Conservation (phyloP, 2,113 vertebrate species). For the Peromyscus polionotus region DNA sequence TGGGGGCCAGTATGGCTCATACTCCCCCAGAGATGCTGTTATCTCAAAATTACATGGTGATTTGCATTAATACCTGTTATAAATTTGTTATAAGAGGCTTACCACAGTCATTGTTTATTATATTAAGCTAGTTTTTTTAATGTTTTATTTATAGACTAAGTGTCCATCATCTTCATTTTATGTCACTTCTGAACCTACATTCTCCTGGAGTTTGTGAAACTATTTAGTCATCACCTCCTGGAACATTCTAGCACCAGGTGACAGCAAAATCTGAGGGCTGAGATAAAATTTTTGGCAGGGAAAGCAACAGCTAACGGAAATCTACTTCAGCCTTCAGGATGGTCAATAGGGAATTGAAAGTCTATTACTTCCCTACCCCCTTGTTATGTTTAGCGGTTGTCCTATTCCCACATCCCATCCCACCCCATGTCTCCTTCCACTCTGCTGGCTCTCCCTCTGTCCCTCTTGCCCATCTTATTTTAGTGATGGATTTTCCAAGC, state of each 20-base stretch:
- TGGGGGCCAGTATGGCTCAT: neutral
- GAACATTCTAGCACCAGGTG: slow-evolving; percentile 78
- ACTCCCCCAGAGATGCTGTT: neutral
- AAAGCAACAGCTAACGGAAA: slow-evolving; percentile 67
- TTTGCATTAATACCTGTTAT: neutral
- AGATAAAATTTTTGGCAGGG: slow-evolving; percentile 62
- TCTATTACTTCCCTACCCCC: neutral
- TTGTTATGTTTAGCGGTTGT: neutral
- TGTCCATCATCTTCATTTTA: neutral
- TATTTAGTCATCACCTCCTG: slow-evolving; percentile 64
- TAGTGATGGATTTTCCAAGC: slow-evolving; percentile 39
- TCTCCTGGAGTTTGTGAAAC: slow-evolving; percentile 62
- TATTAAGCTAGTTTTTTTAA: neutral
- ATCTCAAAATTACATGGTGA: neutral
- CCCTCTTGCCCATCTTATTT: neutral
- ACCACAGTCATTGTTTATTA: slow-evolving; percentile 27
- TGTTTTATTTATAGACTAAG: slow-evolving; percentile 44
- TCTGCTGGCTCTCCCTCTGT: neutral
- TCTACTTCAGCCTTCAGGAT: slow-evolving; percentile 61
- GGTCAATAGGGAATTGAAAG: slow-evolving; percentile 45
- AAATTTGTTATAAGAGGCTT: neutral
- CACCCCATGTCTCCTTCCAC: neutral
- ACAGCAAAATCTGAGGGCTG: slow-evolving; percentile 80
- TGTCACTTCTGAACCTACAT: slow-evolving; percentile 55
- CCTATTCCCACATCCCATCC: neutral